Evolutionary conservation across 2,797 vertebrate genomes (phyloP).

Genomic region (Corythornis leucogaster): DNA sequence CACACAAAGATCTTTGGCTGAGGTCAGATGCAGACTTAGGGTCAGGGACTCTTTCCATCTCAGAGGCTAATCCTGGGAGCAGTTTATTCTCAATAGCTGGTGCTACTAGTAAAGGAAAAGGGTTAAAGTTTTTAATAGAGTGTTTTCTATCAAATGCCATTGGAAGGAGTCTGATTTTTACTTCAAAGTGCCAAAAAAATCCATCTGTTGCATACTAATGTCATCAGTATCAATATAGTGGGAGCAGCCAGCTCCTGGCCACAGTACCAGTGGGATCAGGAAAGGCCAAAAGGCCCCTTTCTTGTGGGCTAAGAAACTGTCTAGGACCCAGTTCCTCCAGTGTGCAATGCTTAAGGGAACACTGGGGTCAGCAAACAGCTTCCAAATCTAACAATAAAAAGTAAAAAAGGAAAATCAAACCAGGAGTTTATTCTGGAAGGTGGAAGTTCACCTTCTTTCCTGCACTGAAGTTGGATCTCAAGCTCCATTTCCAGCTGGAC

Average conservation of each 20-base stretch:
- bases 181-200: neutral
- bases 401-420: neutral
- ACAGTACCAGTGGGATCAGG: fast-evolving
- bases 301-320: neutral
- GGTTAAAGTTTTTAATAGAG: neutral
- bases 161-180: neutral
- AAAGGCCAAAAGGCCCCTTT: fast-evolving
- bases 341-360: fast-evolving
- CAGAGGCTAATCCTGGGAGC: neutral
- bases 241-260: neutral
- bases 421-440: neutral
- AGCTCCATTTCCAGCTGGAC: neutral
- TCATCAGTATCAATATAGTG: fast-evolving
- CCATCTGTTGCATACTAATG: neutral
- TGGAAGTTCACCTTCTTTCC: neutral
- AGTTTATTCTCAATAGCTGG: neutral
- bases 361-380: neutral
- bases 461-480: neutral
- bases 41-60: neutral
- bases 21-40: neutral
- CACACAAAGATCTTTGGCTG: neutral
- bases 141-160: neutral
- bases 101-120: neutral
- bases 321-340: neutral
- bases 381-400: neutral